Conservation (phyloP, 2,888 invertebrate species). For the Nyleta sp. region DNA sequence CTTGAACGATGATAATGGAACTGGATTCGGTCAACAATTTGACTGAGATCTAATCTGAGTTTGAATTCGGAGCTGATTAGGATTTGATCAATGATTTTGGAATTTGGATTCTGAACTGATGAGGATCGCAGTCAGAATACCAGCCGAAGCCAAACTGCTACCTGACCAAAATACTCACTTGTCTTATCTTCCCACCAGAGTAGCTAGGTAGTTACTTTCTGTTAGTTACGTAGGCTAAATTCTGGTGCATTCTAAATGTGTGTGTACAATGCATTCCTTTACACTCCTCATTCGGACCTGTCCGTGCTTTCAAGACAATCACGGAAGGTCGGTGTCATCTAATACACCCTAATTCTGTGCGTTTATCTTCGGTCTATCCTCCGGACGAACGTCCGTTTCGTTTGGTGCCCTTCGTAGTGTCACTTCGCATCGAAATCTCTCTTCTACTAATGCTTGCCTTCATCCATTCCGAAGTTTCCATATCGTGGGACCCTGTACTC, state of each 20-base stretch:
- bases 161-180: neutral
- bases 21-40: no score
- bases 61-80: no score
- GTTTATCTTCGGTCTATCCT: constrained; percentile 12
- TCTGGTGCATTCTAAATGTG: neutral
- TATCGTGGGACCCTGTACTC: neutral
- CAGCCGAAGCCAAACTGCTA: no score
- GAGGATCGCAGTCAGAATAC: no score
- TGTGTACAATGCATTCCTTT: constrained; percentile 21
- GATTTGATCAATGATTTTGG: no score
- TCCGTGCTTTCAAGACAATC: constrained; percentile 57
- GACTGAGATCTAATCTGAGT: no score
- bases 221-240: constrained; percentile 14
- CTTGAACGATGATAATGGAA: no score
- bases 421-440: neutral
- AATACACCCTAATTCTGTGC: constrained; percentile 1
- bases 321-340: constrained; percentile 32
- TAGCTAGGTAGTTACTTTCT: neutral
- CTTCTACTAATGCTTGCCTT: constrained; percentile 35
- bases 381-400: constrained; percentile 5
- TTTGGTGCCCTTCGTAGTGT: neutral
- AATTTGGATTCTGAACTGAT: no score
- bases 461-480: constrained; percentile 11
- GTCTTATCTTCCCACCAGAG: constrained; percentile 3
- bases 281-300: constrained; percentile 23